Conservation (phyloP, 2,888 invertebrate species). For the Drosophila quinaria region DNA sequence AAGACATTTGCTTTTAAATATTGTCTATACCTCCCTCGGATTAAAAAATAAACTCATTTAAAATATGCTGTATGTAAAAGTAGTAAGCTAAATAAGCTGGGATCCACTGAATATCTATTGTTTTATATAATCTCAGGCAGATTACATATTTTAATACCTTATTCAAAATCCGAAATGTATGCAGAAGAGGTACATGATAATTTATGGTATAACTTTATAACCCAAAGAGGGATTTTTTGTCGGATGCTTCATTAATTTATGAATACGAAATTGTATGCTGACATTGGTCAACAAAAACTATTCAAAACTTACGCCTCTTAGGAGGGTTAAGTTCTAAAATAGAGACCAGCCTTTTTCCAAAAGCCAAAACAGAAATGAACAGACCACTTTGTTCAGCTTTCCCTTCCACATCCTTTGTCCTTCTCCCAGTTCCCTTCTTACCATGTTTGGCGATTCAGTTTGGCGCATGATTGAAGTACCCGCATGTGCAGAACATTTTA, state of each 20-base stretch:
- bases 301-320: conserved; percentile 72
- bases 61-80: neutral
- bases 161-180: conserved; percentile 40
- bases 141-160: conserved; percentile 63
- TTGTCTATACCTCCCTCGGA: neutral
- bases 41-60: too few relatives aligned
- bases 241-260: conserved; percentile 75
- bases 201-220: conserved; percentile 72
- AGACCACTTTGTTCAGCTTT: conserved; percentile 27
- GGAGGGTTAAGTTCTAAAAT: conserved; percentile 29
- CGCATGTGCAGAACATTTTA: conserved; percentile 80
- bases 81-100: neutral
- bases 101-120: neutral
- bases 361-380: conserved; percentile 47
- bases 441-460: conserved; percentile 61
- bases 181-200: conserved; percentile 27
- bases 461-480: conserved; percentile 76
- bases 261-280: conserved; percentile 75
- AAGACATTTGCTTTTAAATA: neutral
- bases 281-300: conserved; percentile 73
- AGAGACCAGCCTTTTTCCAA: conserved; percentile 14
- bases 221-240: conserved; percentile 46
- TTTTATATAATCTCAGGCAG: conserved; percentile 47
- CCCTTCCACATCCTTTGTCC: neutral
- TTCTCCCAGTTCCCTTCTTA: conserved; percentile 8